These are phyloP conservation scores for Epicauta chinensis DNA, from an alignment of 1,140 invertebrate genomes.

Conservation along the genomic window DNA sequence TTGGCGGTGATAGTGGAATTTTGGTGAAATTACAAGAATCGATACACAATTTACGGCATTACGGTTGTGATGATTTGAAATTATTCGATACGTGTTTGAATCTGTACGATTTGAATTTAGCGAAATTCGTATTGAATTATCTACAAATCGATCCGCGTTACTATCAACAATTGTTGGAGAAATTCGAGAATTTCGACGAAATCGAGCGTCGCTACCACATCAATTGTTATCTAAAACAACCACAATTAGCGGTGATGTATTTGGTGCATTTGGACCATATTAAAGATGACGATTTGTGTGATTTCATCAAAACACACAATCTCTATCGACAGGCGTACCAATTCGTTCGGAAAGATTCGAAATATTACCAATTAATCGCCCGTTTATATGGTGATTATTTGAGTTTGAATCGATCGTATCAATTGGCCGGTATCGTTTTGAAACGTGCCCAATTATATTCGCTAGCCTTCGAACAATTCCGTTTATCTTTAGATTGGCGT, in stretches of 20 bases:
- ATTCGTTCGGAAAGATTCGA: background rate
- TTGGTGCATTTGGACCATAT: slow-evolving; percentile 13
- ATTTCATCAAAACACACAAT: slow-evolving; percentile 21
- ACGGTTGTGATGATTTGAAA: slow-evolving; percentile 5
- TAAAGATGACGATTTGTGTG: slow-evolving; percentile 3
- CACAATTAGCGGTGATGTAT: slow-evolving; percentile 20
- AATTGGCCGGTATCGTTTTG: slow-evolving; percentile 22
- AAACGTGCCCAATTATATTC: slow-evolving; percentile 21
- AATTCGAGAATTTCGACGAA: slow-evolving; percentile 10
- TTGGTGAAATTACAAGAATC: background rate
- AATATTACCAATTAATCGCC: slow-evolving; percentile 17
- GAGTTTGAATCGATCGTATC: slow-evolving; percentile 9
- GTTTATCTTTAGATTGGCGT: slow-evolving; percentile 17
- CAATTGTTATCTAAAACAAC: slow-evolving; percentile 15
- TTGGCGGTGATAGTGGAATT: background rate
- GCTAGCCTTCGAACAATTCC: slow-evolving; percentile 22
- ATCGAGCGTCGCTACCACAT: slow-evolving; percentile 22
- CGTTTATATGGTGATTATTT: slow-evolving; percentile 21
- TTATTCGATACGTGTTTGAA: slow-evolving; percentile 9
- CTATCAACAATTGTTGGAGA: slow-evolving; percentile 22
- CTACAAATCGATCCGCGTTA: slow-evolving; percentile 24
- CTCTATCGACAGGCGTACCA: slow-evolving; percentile 25
- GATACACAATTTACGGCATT: slow-evolving; percentile 1
- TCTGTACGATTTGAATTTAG: slow-evolving; percentile 26
- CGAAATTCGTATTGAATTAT: slow-evolving; percentile 19